These are phyloP conservation scores for Isurus oxyrinchus DNA, from an alignment of 2,113 vertebrate species.

Conservation along the genomic window DNA sequence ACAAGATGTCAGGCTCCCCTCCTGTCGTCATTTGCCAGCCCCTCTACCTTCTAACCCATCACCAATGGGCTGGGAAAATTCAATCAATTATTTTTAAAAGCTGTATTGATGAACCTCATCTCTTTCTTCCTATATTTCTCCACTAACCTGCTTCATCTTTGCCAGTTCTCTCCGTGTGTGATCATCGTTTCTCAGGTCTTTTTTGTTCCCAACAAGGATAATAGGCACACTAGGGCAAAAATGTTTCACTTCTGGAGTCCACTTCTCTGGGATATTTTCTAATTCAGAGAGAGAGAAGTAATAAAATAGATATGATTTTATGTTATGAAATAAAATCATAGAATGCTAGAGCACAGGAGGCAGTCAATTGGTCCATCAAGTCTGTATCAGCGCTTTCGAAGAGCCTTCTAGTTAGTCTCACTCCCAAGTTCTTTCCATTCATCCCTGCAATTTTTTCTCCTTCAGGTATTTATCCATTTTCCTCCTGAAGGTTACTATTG, in stretches of 20 bases:
- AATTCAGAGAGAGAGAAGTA: constrained; percentile 18
- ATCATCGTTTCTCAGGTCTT: constrained; percentile 95
- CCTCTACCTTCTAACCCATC: neutral
- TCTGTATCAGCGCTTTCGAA: neutral
- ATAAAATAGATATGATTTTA: neutral
- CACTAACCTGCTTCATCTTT: constrained; percentile 95
- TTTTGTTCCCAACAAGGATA: constrained; percentile 97
- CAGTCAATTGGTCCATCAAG: neutral
- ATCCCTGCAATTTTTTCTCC: neutral
- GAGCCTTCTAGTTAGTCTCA: neutral
- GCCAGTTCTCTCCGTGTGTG: constrained; percentile 92
- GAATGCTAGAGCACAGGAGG: neutral
- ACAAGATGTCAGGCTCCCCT: neutral
- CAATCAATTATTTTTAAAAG: neutral
- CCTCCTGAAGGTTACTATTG: neutral
- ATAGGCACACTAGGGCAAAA: constrained; percentile 98
- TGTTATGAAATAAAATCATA: neutral
- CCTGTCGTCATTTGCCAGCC: neutral
- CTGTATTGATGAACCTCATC: neutral
- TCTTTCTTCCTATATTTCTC: neutral
- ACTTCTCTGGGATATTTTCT: constrained; percentile 99
- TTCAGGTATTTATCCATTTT: neutral
- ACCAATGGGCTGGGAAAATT: neutral
- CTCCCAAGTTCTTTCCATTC: neutral
- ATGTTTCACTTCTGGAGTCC: constrained; percentile 98